phyloP scores from a whole-genome alignment of 1,140 invertebrate species.

The Carcinoscorpius rotundicauda region DNA sequence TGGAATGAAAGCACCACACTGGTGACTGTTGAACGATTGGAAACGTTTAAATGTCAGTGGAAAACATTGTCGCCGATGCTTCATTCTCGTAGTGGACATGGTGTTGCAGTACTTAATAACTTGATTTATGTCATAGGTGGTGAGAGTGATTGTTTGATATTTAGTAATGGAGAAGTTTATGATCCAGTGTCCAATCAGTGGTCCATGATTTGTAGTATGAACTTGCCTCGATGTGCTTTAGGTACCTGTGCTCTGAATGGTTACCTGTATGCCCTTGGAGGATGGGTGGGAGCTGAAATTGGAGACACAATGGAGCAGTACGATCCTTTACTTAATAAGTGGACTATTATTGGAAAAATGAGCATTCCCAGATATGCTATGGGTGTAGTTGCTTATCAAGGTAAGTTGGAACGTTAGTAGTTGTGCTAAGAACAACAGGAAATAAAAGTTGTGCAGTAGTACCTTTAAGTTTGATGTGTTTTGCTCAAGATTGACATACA shows the following conservation, averaged over 20 bases:
- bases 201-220: conserved; percentile 65
- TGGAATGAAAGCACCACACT: conserved; percentile 35
- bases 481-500: no score
- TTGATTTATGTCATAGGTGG: conserved; percentile 73
- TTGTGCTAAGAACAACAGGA: no score
- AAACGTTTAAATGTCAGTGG: conserved; percentile 59
- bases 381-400: conserved; percentile 74
- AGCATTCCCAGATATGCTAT: conserved; percentile 69
- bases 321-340: conserved; percentile 64
- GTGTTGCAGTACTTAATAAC: conserved; percentile 61
- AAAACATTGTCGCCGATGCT: conserved; percentile 51
- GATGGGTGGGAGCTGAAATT: conserved; percentile 85
- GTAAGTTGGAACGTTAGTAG: conserved; percentile 24
- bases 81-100: conserved; percentile 62
- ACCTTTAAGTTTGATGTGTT: no score
- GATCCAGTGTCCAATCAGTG: conserved; percentile 56
- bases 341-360: conserved; percentile 62
- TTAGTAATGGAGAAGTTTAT: conserved; percentile 49
- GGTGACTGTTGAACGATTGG: conserved; percentile 63
- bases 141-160: conserved; percentile 52
- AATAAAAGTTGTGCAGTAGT: no score
- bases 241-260: conserved; percentile 71
- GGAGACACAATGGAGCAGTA: conserved; percentile 82
- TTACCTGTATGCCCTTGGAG: conserved; percentile 76
- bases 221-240: conserved; percentile 71